phyloP scores from a whole-genome alignment of 2,888 invertebrate genomes.

The Chironomus riparius region DNA sequence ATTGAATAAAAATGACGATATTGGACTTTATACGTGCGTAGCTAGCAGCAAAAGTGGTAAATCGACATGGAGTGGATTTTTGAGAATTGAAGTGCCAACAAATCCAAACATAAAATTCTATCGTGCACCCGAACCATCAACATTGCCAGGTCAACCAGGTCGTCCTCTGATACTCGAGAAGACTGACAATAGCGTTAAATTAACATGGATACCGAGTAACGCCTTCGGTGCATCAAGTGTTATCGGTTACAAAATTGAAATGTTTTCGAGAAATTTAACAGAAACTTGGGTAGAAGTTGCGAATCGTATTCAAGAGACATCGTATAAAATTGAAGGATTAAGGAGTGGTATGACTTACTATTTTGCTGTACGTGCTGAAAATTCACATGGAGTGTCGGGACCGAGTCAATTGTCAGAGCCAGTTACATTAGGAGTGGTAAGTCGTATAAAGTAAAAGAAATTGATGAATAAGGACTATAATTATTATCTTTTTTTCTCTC shows the following conservation, averaged over 20 bases:
- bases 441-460: constrained; percentile 51
- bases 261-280: constrained; percentile 50
- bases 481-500: too few relatives aligned
- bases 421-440: constrained; percentile 47
- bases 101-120: constrained; percentile 74
- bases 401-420: constrained; percentile 72
- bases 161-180: constrained; percentile 63
- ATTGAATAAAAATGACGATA: constrained; percentile 58
- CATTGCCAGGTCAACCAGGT: constrained; percentile 56
- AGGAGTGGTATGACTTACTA: constrained; percentile 72
- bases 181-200: constrained; percentile 65
- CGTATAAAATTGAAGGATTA: constrained; percentile 62
- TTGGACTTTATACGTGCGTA: constrained; percentile 71
- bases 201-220: constrained; percentile 74
- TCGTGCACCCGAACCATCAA: constrained; percentile 70
- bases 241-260: constrained; percentile 69
- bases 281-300: constrained; percentile 53
- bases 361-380: constrained; percentile 82
- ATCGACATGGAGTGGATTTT: constrained; percentile 76
- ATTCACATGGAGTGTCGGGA: constrained; percentile 71
- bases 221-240: constrained; percentile 75
- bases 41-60: constrained; percentile 83
- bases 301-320: constrained; percentile 57
- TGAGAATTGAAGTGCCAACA: constrained; percentile 64
- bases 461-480: too few relatives aligned